Percentiles rank a stretch among this genome's conserved stretches.
phyloP scores from a whole-genome alignment of 2,113 vertebrate species.

The Ariopsis seemanni region DNA sequence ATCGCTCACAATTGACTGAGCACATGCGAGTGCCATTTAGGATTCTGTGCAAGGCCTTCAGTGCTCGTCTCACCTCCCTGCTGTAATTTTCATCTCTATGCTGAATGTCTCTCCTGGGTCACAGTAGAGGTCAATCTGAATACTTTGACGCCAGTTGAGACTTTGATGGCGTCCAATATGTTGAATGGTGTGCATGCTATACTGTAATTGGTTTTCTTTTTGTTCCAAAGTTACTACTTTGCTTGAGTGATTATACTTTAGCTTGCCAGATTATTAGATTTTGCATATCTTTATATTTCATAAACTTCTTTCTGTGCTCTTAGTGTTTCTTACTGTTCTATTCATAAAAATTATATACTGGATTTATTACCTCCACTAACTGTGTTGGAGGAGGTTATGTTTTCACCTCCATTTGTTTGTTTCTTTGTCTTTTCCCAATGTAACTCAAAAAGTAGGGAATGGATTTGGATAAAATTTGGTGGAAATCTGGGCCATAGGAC shows the following conservation, averaged over 20 bases:
- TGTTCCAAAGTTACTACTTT: neutral
- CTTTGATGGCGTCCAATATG: neutral
- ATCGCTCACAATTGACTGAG: neutral
- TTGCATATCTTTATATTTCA: neutral
- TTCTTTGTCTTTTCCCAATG: too few relatives aligned
- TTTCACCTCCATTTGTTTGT: too few relatives aligned
- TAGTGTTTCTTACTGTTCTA: neutral
- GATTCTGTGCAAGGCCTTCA: neutral
- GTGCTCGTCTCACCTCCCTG: constrained; percentile 5
- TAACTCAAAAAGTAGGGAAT: too few relatives aligned
- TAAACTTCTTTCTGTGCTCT: neutral
- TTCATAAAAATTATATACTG: neutral
- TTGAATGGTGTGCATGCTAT: neutral
- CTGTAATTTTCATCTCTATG: constrained; percentile 28
- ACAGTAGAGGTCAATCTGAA: constrained; percentile 6
- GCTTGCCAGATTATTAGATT: neutral
- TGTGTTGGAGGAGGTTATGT: too few relatives aligned
- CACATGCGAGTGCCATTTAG: neutral
- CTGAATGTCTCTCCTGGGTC: neutral
- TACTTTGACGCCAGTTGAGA: neutral
- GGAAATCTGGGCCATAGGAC: too few relatives aligned
- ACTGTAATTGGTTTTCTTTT: neutral
- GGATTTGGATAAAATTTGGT: too few relatives aligned
- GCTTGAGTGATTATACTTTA: neutral
- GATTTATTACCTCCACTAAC: too few relatives aligned